Percentiles rank a stretch among this genome's conserved stretches.
phyloP scores from a whole-genome alignment of 2,113 vertebrate species.

The Macrotis lagotis region DNA sequence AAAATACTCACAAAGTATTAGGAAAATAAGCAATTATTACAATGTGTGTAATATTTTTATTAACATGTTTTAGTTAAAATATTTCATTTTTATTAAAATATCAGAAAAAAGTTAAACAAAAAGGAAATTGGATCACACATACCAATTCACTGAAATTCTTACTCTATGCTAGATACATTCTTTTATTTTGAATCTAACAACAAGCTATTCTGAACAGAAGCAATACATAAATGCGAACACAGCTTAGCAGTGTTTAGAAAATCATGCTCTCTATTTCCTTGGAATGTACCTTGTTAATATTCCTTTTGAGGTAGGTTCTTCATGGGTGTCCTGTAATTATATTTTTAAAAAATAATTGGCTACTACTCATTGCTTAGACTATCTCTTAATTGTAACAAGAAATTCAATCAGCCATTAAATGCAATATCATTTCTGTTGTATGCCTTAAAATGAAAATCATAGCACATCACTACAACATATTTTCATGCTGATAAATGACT shows the following conservation, averaged over 20 bases:
- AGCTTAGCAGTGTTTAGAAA: slow-evolving; percentile 50
- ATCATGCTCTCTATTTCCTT: slow-evolving; percentile 11
- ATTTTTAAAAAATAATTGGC: slow-evolving; percentile 71
- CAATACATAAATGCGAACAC: slow-evolving; percentile 37
- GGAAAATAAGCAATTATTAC: slow-evolving; percentile 45
- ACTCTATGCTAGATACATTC: slow-evolving; percentile 55
- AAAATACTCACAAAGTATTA: slow-evolving; percentile 41
- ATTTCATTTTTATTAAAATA: neutral
- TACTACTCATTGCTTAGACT: slow-evolving; percentile 65
- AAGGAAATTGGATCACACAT: slow-evolving; percentile 41
- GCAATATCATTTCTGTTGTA: slow-evolving; percentile 64
- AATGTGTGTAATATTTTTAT: slow-evolving; percentile 48
- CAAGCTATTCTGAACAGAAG: slow-evolving; percentile 59
- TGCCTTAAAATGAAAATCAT: slow-evolving; percentile 75
- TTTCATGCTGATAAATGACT: slow-evolving; percentile 64
- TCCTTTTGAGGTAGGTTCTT: slow-evolving; percentile 41
- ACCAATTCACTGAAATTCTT: slow-evolving; percentile 70
- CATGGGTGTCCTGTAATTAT: slow-evolving; percentile 67
- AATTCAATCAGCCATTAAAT: slow-evolving; percentile 69
- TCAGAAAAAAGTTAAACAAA: neutral
- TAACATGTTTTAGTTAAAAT: slow-evolving; percentile 15
- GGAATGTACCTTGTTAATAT: slow-evolving; percentile 48
- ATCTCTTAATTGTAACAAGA: slow-evolving; percentile 67
- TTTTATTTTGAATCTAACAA: slow-evolving; percentile 42
- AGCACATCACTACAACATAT: slow-evolving; percentile 47